phyloP scores from a whole-genome alignment of 2,113 vertebrate genomes.

The Formicarius rufipectus region DNA sequence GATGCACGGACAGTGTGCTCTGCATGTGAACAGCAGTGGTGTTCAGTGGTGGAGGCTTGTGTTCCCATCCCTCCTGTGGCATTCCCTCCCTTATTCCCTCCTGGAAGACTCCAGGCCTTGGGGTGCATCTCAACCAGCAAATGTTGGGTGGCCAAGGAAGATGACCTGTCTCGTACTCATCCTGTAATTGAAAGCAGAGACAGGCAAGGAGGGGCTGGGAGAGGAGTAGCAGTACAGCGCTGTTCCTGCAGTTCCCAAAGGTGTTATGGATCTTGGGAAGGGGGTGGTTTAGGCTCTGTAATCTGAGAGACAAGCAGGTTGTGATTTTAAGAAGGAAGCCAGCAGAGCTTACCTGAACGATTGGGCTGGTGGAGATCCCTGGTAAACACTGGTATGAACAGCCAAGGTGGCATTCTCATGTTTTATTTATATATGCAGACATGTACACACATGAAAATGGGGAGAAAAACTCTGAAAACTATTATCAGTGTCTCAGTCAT shows the following conservation, averaged over 20 bases:
- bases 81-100: neutral
- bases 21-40: accelerated
- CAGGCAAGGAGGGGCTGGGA: neutral
- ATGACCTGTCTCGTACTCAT: accelerated
- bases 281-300: neutral
- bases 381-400: neutral
- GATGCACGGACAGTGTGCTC: accelerated
- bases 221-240: neutral
- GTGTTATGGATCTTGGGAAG: accelerated
- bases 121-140: neutral
- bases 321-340: neutral
- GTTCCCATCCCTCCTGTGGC: neutral
- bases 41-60: accelerated
- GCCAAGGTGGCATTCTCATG: neutral
- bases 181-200: neutral
- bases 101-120: neutral
- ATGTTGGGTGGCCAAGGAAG: neutral
- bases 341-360: neutral
- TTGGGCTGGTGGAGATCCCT: neutral
- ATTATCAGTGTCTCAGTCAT: neutral
- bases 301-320: neutral
- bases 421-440: neutral
- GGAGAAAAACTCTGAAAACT: neutral
- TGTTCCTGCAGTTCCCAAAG: neutral
- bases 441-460: neutral